phyloP scores from a whole-genome alignment of 2,113 vertebrate species.

The human region GRCh38 chr11:74683501-74684000 shows the following conservation, averaged over 20 bases:
- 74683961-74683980: not conserved
- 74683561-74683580: slow-evolving; percentile 83
- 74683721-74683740: not conserved
- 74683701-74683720: slow-evolving; percentile 44
- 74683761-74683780: rapidly evolving
- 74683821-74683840: not conserved
- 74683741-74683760: slow-evolving; percentile 53
- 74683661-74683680: not conserved
- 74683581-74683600: slow-evolving; percentile 89
- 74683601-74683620: slow-evolving; percentile 85
- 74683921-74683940: not conserved
- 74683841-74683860: not conserved
- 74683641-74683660: not conserved
- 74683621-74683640: slow-evolving; percentile 84
- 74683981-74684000: not conserved
- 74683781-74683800: not conserved
- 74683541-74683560: slow-evolving; percentile 83
- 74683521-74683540: slow-evolving; percentile 80
- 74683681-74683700: not conserved
- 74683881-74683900: not conserved
- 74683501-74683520: slow-evolving; percentile 70
- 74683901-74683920: not conserved
- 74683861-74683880: not conserved
- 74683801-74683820: not conserved
- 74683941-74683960: not conserved